Evolutionary conservation across 2,113 vertebrate genomes (phyloP).

Genomic region (Terrapene triunguis): DNA sequence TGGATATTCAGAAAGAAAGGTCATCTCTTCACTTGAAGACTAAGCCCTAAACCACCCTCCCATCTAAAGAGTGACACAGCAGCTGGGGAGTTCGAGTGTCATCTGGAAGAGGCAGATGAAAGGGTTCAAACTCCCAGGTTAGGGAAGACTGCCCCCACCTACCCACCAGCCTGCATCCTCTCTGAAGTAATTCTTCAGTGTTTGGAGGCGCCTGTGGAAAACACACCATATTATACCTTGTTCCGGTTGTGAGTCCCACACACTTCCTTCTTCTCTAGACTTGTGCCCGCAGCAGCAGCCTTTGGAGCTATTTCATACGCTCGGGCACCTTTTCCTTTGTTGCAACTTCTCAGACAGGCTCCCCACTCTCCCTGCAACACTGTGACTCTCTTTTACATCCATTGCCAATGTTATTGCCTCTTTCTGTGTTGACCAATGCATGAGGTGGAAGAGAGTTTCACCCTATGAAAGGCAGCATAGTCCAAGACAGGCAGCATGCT

Average conservation of each 20-base stretch:
- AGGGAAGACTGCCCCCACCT: background rate
- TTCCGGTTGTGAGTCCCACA: background rate
- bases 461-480: background rate
- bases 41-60: background rate
- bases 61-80: background rate
- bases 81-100: background rate
- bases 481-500: accelerated
- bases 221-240: background rate
- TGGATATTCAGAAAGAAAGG: background rate
- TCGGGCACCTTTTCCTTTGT: background rate
- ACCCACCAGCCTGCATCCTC: background rate
- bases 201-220: background rate
- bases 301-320: background rate
- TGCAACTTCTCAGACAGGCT: background rate
- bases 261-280: background rate
- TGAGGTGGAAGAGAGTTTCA: background rate
- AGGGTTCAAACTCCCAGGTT: background rate
- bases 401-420: too few species aligned
- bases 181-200: background rate
- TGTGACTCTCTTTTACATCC: accelerated
- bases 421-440: accelerated
- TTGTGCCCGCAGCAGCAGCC: background rate
- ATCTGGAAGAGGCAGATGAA: background rate
- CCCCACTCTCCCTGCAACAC: background rate
- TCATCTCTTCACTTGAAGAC: background rate